These are phyloP conservation scores for Thryonomys swinderianus DNA, from an alignment of 2,113 vertebrate species.

Conservation along the genomic window DNA sequence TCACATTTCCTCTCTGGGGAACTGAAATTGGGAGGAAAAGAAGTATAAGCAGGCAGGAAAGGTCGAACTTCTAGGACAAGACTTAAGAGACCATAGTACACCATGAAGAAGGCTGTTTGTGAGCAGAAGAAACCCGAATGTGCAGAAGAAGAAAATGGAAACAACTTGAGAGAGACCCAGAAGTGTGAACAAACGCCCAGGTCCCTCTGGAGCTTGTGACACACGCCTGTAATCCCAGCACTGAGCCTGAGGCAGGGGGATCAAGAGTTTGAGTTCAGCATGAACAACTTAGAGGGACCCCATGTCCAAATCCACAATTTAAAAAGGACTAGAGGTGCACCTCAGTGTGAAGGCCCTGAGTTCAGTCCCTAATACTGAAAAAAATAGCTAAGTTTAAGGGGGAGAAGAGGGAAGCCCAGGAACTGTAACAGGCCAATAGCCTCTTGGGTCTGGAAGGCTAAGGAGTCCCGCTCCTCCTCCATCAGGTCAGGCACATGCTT, in stretches of 20 bases:
- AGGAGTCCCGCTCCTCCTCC: accelerated
- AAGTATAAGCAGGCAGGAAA: neutral
- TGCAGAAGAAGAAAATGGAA: neutral
- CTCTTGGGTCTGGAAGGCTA: neutral
- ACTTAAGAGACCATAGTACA: neutral
- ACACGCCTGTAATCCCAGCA: neutral
- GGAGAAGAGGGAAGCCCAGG: neutral
- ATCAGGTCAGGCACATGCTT: neutral
- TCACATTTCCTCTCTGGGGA: neutral
- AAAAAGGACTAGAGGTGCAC: too few species aligned
- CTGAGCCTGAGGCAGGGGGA: neutral
- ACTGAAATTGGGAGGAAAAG: neutral
- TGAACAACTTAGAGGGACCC: neutral
- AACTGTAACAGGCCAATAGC: neutral
- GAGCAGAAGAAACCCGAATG: neutral
- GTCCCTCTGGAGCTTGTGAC: neutral
- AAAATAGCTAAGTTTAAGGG: neutral
- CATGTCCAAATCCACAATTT: neutral
- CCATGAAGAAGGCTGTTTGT: neutral
- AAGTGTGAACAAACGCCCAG: neutral
- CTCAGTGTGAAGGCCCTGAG: too few species aligned
- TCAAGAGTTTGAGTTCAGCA: neutral
- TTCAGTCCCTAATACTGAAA: neutral
- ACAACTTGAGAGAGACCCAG: neutral
- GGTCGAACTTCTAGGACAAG: neutral